Evolutionary conservation across 64 coral and sea anemone species (phyloP).

Genomic region (Exaiptasia diaphana): DNA sequence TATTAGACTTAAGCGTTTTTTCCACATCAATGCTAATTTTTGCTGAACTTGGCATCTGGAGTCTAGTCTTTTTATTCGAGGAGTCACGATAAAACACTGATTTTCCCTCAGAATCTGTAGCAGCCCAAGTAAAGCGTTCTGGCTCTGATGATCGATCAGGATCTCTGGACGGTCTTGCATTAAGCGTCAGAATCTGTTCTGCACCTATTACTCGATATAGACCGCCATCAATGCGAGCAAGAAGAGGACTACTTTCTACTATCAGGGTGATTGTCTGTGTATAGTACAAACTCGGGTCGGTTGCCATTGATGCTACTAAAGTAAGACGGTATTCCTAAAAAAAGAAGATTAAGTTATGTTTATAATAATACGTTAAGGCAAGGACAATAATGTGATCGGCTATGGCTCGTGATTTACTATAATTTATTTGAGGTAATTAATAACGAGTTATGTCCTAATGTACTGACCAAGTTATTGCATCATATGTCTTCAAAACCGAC

Average conservation of each 20-base stretch:
- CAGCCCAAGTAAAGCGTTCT: no score
- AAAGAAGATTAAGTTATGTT: no score
- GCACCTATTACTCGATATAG: conserved; percentile 17
- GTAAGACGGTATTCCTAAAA: conserved; percentile 57
- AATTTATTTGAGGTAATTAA: no score
- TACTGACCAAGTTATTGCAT: no score
- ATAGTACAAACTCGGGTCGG: neutral
- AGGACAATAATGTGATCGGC: no score
- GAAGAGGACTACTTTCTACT: conserved; percentile 19
- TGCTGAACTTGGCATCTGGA: neutral
- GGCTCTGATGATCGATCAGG: conserved; percentile 29
- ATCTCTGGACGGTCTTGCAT: conserved; percentile 9
- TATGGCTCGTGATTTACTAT: no score
- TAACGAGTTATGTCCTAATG: no score
- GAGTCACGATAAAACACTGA: conserved; percentile 36
- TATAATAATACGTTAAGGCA: no score
- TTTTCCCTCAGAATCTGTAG: neutral
- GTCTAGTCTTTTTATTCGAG: neutral
- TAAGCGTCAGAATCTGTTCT: conserved; percentile 7
- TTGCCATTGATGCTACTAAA: conserved; percentile 29
- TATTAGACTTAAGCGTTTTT: conserved; percentile 23
- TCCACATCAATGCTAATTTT: conserved; percentile 47
- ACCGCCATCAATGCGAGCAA: conserved; percentile 34
- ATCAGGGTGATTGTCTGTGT: conserved; percentile 3
- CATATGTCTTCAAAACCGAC: no score